Percentiles rank a stretch among this genome's conserved stretches.
Evolutionary conservation across 2,113 vertebrate genomes (phyloP).

Genomic region (Oncorhynchus keta): DNA sequence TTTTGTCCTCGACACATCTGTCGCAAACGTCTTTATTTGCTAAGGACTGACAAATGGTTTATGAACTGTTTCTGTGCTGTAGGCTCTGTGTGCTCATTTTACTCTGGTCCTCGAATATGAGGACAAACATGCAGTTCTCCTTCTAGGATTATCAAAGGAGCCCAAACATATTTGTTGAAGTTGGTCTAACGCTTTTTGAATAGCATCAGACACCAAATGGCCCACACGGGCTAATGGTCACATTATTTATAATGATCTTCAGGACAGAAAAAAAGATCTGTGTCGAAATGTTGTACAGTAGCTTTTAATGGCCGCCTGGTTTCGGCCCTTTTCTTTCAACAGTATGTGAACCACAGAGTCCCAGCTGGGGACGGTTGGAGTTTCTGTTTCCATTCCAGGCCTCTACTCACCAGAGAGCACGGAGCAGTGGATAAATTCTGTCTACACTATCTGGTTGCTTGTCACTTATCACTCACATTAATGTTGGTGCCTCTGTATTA

Average conservation of each 20-base stretch:
- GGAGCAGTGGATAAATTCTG: slow-evolving; percentile 15
- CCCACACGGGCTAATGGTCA: slow-evolving; percentile 17
- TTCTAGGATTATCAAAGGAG: neutral
- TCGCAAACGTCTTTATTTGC: neutral
- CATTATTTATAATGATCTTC: slow-evolving; percentile 37
- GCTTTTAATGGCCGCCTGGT: slow-evolving; percentile 13
- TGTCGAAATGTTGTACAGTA: neutral
- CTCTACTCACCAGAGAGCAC: slow-evolving; percentile 1
- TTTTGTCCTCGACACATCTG: neutral
- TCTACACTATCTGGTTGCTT: slow-evolving; percentile 20
- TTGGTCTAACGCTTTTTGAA: too few relatives aligned
- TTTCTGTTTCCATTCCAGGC: slow-evolving; percentile 41
- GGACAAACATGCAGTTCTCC: neutral
- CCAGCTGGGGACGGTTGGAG: slow-evolving; percentile 11
- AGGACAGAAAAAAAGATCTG: neutral
- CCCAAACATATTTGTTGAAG: neutral
- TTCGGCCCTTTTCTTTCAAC: slow-evolving; percentile 18
- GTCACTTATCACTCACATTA: slow-evolving; percentile 30
- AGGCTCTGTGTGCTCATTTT: neutral
- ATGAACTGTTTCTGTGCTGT: neutral
- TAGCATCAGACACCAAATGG: neutral
- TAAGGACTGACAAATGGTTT: neutral
- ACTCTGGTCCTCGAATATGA: neutral
- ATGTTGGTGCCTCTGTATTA: slow-evolving; percentile 7
- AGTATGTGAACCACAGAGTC: slow-evolving; percentile 6